phyloP scores from a whole-genome alignment of 1,140 invertebrate species.

The Drosophila ficusphila region DNA sequence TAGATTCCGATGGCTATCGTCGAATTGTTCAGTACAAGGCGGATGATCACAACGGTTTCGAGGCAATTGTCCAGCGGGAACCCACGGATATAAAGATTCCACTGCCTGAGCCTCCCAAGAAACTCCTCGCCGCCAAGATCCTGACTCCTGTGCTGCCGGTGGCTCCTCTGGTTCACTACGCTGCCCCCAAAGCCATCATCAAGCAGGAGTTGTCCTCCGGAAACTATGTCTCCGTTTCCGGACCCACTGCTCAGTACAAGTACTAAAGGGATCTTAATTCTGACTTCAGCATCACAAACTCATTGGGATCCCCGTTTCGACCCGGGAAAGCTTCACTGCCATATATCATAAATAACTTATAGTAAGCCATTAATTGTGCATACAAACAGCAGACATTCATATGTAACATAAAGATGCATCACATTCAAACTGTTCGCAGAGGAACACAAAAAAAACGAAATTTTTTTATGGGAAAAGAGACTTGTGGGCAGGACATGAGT shows the following conservation, averaged over 20 bases:
- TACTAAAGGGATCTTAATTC: conserved; percentile 44
- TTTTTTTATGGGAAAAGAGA: background rate
- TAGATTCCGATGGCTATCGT: conserved; percentile 88
- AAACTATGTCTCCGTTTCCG: conserved; percentile 74
- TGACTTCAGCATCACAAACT: background rate
- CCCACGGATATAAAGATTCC: conserved; percentile 84
- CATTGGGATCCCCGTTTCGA: conserved; percentile 15
- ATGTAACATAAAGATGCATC: conserved; percentile 54
- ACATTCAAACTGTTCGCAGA: conserved; percentile 68
- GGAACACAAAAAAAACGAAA: conserved; percentile 57
- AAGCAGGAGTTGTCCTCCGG: conserved; percentile 51
- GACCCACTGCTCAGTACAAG: conserved; percentile 70
- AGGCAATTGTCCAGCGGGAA: conserved; percentile 88
- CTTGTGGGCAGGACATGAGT: too few relatives aligned
- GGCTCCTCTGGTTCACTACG: conserved; percentile 61
- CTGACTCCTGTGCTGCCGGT: conserved; percentile 55
- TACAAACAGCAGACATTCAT: conserved; percentile 19
- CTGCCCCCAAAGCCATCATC: conserved; percentile 52
- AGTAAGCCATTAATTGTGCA: conserved; percentile 31
- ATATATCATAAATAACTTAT: conserved; percentile 38
- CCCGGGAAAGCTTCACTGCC: conserved; percentile 28
- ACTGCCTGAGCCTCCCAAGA: conserved; percentile 80
- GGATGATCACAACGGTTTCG: conserved; percentile 89
- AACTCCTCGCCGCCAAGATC: conserved; percentile 72
- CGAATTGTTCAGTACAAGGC: conserved; percentile 90